Evolutionary conservation across 2,113 vertebrate genomes (phyloP).

Genomic region (Neoarius graeffei): DNA sequence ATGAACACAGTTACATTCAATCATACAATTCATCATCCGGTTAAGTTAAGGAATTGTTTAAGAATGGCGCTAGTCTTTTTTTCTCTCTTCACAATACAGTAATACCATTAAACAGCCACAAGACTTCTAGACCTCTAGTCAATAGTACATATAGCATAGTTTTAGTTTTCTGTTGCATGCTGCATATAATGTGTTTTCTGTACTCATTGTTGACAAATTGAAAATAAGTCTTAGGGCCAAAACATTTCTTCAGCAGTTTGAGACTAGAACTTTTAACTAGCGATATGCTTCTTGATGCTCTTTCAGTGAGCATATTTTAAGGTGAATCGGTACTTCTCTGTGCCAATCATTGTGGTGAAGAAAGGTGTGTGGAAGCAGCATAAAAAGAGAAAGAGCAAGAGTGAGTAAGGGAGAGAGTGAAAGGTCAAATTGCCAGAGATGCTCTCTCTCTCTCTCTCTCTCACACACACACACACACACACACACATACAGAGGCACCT

Average conservation of each 20-base stretch:
- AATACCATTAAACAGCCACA: neutral
- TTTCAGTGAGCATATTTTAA: neutral
- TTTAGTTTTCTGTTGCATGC: neutral
- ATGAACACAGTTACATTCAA: neutral
- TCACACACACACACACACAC: neutral
- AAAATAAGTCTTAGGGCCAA: neutral
- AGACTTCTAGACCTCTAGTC: neutral
- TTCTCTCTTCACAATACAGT: neutral
- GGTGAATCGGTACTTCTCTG: slow-evolving; percentile 45
- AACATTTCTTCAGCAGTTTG: neutral
- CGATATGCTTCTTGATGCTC: neutral
- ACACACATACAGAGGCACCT: slow-evolving; percentile 21
- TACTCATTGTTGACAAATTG: neutral
- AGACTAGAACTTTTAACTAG: neutral
- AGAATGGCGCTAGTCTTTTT: neutral
- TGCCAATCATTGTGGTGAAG: slow-evolving; percentile 21
- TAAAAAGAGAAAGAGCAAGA: slow-evolving; percentile 7
- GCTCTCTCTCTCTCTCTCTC: slow-evolving; percentile 56
- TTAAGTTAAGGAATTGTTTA: neutral
- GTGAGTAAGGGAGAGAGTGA: slow-evolving; percentile 9
- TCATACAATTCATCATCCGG: neutral
- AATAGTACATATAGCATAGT: neutral
- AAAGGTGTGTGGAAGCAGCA: neutral
- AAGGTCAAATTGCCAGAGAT: slow-evolving; percentile 61
- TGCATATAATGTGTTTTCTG: neutral